phyloP scores from a whole-genome alignment of 2,888 invertebrate genomes.

The Andrena bicolor region DNA sequence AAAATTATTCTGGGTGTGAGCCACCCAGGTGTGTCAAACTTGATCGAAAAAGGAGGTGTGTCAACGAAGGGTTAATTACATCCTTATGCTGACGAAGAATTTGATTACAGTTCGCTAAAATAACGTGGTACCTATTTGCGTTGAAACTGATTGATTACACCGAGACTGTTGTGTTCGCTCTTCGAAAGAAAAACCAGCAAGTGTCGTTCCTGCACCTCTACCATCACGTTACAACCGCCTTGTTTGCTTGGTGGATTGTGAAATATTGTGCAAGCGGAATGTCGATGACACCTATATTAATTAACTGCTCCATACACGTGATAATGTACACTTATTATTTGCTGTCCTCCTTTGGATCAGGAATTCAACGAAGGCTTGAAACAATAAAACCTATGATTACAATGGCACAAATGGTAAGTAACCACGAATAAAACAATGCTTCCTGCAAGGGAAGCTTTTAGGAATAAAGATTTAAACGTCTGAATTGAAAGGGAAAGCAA shows the following conservation, averaged over 20 bases:
- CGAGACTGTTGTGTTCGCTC: conserved; percentile 89
- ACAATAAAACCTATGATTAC: conserved; percentile 86
- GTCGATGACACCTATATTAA: conserved; percentile 87
- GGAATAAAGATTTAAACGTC: too few species aligned
- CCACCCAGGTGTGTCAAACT: too few species aligned
- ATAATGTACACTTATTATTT: conserved; percentile 92
- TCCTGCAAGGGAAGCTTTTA: not conserved
- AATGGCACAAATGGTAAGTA: conserved; percentile 88
- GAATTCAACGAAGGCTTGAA: not conserved
- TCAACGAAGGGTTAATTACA: too few species aligned
- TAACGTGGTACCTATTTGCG: conserved; percentile 87
- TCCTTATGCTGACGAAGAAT: not conserved
- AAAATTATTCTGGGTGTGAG: too few species aligned
- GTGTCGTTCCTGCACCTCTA: conserved; percentile 85
- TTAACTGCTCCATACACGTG: conserved; percentile 89
- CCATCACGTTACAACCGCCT: conserved; percentile 88
- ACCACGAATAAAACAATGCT: not conserved
- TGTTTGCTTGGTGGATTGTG: conserved; percentile 87
- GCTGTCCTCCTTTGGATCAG: conserved; percentile 86
- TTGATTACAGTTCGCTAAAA: conserved; percentile 73
- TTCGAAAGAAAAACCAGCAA: conserved; percentile 90
- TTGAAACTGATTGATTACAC: conserved; percentile 88
- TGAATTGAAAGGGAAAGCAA: too few species aligned
- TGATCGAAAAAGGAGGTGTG: too few species aligned
- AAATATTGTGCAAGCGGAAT: conserved; percentile 89